Conservation (phyloP, 2,797 vertebrate species). For the Pangasius sanitwongsei region DNA sequence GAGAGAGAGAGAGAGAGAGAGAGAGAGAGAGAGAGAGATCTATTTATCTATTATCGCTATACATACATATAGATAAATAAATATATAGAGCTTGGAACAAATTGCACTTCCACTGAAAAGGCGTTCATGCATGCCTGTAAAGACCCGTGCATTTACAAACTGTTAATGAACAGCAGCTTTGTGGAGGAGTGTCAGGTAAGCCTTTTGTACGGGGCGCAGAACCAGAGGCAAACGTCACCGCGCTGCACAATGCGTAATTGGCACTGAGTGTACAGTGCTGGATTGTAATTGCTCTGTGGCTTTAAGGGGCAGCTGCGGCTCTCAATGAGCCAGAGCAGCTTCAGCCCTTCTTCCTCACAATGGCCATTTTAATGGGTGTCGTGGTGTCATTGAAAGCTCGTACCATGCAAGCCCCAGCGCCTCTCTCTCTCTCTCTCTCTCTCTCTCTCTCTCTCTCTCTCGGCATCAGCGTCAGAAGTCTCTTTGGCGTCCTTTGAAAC, state of each 20-base stretch:
- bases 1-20: too few relatives aligned
- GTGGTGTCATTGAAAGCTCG: slow-evolving; percentile 95
- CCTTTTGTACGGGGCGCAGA: slow-evolving; percentile 45
- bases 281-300: slow-evolving; percentile 79
- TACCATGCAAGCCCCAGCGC: slow-evolving; percentile 92
- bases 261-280: slow-evolving; percentile 60
- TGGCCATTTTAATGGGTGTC: slow-evolving; percentile 92
- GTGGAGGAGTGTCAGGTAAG: slow-evolving; percentile 58
- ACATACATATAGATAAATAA: too few relatives aligned
- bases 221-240: slow-evolving; percentile 52
- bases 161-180: slow-evolving; percentile 52
- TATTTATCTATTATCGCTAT: too few relatives aligned
- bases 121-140: slow-evolving; percentile 27
- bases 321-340: slow-evolving; percentile 86
- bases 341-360: slow-evolving; percentile 92
- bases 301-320: slow-evolving; percentile 90
- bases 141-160: slow-evolving; percentile 34
- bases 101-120: slow-evolving; percentile 7
- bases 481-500: slow-evolving; percentile 79
- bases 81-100: neutral
- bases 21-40: too few relatives aligned
- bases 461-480: slow-evolving; percentile 74
- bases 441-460: neutral
- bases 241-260: slow-evolving; percentile 56
- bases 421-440: slow-evolving; percentile 74